Base-by-base conservation (phyloP, 1,140 invertebrate genomes). In the Brachionus sp. region DNA sequence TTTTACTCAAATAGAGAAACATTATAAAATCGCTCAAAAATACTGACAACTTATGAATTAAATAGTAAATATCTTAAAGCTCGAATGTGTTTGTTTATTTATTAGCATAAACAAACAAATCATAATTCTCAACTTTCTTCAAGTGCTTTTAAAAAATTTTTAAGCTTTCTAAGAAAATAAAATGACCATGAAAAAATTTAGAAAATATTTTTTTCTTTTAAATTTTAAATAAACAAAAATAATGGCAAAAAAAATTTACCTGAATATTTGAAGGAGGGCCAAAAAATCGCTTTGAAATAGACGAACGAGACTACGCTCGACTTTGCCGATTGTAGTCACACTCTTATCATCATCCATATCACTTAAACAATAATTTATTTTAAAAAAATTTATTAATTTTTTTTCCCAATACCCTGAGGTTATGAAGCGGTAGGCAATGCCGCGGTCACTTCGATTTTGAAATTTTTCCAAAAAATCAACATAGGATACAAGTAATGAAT, bases 251-350 rank as follows among this genome's bases (percentile, higher is more conserved):
- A 68, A 19, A 13, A 85, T 86, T 86, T 85, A 89, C 88, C 88
- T 88, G 84, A 89, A 88, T n/a, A 85, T 87, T 37, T 86, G 88
- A n/a, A 89, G 85, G n/a, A 89, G 84, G 6, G 86, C 86, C 25
- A 89, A 85, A 86, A 89, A 89, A 82, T 89, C 88, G 78, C 85
- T 85, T 86, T 89, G 88, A 85, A 89, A 89, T 86, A 89, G 87
- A 66, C 86, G 88, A 85, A 88, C 86, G 0, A 89, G 84, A 78
- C 88, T 87, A 37, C 85, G 77, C 77, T 89, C 88, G 5, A 88
- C 84, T 23, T 12, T 53, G 6, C 44, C 68, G 37, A 83, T 73
- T 12, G 50, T 33, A 39, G n/a, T 83, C 16, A 62, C 66, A 77
- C 25, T 77, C 12, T 29, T 57, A 19, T 68, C 64, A 13, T 68